Base-by-base conservation (phyloP, 2,797 vertebrate genomes). In the Nasua narica region DNA sequence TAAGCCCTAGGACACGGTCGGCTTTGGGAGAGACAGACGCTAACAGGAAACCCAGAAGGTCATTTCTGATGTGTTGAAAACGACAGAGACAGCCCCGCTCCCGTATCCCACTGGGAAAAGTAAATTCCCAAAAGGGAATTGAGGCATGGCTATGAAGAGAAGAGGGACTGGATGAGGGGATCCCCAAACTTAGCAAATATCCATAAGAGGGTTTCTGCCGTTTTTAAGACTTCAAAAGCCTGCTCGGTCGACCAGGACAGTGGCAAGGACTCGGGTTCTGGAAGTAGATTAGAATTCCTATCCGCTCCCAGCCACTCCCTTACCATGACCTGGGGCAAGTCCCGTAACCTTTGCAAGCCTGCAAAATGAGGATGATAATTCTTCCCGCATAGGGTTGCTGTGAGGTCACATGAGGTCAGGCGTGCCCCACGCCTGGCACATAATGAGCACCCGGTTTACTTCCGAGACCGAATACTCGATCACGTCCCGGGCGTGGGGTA, bases 401-500 rank as follows among this genome's bases (percentile, higher is more conserved):
- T 62, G 21, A 46, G 35, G n/a, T 52, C 88, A 16, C 2, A 12
- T 12, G 12, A 70, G 43, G 19, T 72, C 62, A 19, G 13, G 5
- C 52, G 0, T 25, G 1, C 27, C 43, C 43, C 16, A 21, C 18
- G 5, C 40, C 8, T 56, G 46, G 54, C 35, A n/a, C 2, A 11
- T 4, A n/a, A 25, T 14, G 43, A 81, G 29, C 29, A 60, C 32
- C 15, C 13, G 0, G 1, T 46, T 46, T 18, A 46, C 54, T 48
- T 60, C 46, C 79, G 48, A 56, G 19, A 12, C 35, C 40, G 3
- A 84, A 9, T 60, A 50, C 82, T 40, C 4, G 0, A 18, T 58
- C 52, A 4, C 1, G 0, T n/a, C 14, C 12, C 5, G 18, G 7
- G 25, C 12, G 3, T 1, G 1, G 40, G 37, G 10, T 4, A 18